phyloP scores from a whole-genome alignment of 2,797 vertebrate species.

The Xenopus petersii region DNA sequence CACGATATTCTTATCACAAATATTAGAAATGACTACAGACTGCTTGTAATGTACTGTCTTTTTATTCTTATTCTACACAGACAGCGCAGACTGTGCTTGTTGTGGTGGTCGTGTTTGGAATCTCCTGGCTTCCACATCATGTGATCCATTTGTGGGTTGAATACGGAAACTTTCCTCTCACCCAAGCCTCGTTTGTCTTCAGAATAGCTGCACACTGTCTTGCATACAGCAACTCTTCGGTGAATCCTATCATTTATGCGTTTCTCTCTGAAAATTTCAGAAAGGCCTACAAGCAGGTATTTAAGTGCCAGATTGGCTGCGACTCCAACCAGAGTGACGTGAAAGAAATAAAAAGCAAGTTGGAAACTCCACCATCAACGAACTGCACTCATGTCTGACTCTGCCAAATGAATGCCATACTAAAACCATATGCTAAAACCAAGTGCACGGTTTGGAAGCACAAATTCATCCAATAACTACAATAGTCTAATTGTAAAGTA shows the following conservation, averaged over 20 bases:
- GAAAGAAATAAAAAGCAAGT: slow-evolving; percentile 80
- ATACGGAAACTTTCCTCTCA: slow-evolving; percentile 92
- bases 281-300: slow-evolving; percentile 94
- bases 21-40: too few relatives aligned
- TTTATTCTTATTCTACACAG: slow-evolving; percentile 58
- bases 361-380: slow-evolving; percentile 83
- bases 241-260: slow-evolving; percentile 95
- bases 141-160: slow-evolving; percentile 91
- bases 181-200: slow-evolving; percentile 89
- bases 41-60: background rate
- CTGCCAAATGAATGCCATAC: background rate
- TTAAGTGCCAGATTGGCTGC: slow-evolving; percentile 74
- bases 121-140: slow-evolving; percentile 96
- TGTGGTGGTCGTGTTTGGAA: slow-evolving; percentile 94
- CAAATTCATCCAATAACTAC: slow-evolving; percentile 4
- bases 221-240: slow-evolving; percentile 96
- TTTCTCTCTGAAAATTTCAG: slow-evolving; percentile 97
- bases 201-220: slow-evolving; percentile 89
- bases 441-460: slow-evolving; percentile 26
- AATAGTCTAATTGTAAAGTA: slow-evolving; percentile 4
- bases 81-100: slow-evolving; percentile 94
- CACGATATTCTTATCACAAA: too few relatives aligned
- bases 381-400: slow-evolving; percentile 90
- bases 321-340: slow-evolving; percentile 70
- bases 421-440: background rate